Evolutionary conservation across 2,888 invertebrate species (phyloP), one percentile per base, ranked within the genome.

Genomic region (Nomada hirtipes): DNA sequence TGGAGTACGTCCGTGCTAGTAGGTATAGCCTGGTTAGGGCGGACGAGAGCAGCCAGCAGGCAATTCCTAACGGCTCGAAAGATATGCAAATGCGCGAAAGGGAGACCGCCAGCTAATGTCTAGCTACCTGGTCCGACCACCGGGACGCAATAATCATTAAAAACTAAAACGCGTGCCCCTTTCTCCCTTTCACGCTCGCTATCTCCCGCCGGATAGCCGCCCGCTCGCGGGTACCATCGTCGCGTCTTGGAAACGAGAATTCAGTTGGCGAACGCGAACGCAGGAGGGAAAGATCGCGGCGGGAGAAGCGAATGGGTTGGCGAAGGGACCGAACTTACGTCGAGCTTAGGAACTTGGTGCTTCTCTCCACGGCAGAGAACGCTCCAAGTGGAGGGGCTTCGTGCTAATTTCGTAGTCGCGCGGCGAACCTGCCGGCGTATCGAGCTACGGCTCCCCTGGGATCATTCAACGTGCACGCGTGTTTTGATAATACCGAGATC

Each of bases 51-150:
- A 88, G 87, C 84, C 87, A 79, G 86, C 85, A 79, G 87, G 91
- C 89, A 91, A 92, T 91, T 92, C 90, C 91, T 91, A 91, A 91
- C 91, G 89, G 89, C 84, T 90, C 89, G 91, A 91, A 92, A 92
- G 92, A 92, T 93, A 93, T 93, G 93, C 92, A 92, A 93, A 93
- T 92, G 90, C 86, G 88, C 86, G 87, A 83, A 83, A 87, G 89
- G 88, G 84, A 82, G 89, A 88, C 86, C 89, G 84, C 89, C 84
- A 87, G 90, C 73, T 89, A 91, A 92, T 91, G 89, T 89, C 90
- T 89, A 87, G 87, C 91, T 90, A 88, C 88, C 91, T 90, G 90
- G 85, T 82, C 89, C 86, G 72, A 74, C 78, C 83, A 23, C 20
- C 77, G 79, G 86, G 84, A 88, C 88, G 91, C 92, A 91, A 92